Base-by-base conservation (phyloP, 1,140 invertebrate genomes). In the Hyles vespertilio region DNA sequence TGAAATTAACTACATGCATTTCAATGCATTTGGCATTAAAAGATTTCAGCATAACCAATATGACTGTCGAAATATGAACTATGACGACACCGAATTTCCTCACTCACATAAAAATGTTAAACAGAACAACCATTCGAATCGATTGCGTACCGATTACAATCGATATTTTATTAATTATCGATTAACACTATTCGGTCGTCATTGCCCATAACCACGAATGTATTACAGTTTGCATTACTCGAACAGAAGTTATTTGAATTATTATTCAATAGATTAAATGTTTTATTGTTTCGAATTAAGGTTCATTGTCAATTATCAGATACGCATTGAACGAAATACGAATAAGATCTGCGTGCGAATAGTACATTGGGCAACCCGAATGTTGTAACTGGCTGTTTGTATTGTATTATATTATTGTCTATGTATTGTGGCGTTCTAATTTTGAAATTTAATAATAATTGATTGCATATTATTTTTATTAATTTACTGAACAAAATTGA, bases 381-480 rank as follows among this genome's bases (percentile, higher is more conserved):
- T 77, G 57, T 69, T 69, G 74, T 66, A 77, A 76, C 59, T 53
- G 67, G 63, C 60, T 67, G 70, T 71, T 73, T 69, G 74, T 63
- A 74, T 74, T 69, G 66, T 72, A 70, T 74, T 69, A 63, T 72
- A 70, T 70, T 72, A 70, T 70, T 73, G 63, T 73, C 64, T 69
- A 54, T 64, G 65, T 36, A 55, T 58, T 61, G 59, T 60, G 58
- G 65, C 43, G 70, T 66, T 73, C 66, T 52, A 63, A 72, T 75
- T 75, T 72, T 69, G 70, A 73, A 75, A 72, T 69, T 59, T 40
- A 60, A 56, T 61, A 60, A 40, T 40, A 56, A 63, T 61, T 56
- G 58, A 58, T 58, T 32, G 51, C 57, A 58, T 57, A 49, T 44
- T 49, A n/a, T 12, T 54, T 48, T 55, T 59, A 49, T 49, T 59